These are phyloP conservation scores for Rhinichthys osculus DNA, from an alignment of 2,797 vertebrate species.

Conservation along the genomic window DNA sequence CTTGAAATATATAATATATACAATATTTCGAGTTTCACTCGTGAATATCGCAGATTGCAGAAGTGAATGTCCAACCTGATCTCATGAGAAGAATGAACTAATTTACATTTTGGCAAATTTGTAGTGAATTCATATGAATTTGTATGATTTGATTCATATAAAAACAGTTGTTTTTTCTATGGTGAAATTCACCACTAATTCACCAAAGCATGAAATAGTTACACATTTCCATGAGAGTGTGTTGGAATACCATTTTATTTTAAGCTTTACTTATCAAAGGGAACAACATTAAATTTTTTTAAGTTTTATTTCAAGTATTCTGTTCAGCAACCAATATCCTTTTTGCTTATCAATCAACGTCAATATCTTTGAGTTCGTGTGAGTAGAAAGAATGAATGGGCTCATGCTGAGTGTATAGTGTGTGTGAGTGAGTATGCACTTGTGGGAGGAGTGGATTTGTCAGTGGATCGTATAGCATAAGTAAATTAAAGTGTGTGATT, in stretches of 20 bases:
- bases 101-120: neutral
- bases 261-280: neutral
- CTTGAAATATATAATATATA: neutral
- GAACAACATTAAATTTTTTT: neutral
- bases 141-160: neutral
- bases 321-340: neutral
- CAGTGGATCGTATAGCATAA: neutral
- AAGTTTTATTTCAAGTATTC: neutral
- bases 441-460: conserved; percentile 24
- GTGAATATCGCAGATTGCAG: neutral
- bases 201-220: neutral
- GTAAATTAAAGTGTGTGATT: conserved; percentile 45
- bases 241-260: neutral
- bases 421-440: conserved; percentile 50
- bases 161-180: neutral
- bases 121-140: neutral
- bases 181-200: neutral
- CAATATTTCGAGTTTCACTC: neutral
- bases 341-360: neutral
- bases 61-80: neutral
- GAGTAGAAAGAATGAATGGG: conserved; percentile 14
- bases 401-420: conserved; percentile 1
- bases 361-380: neutral
- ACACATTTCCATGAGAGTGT: neutral
- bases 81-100: neutral